A percentile compares a stretch with the other conserved stretches of the same genome.
Evolutionary conservation across 2,797 vertebrate species (phyloP).

Genomic region (Liasis olivaceus): DNA sequence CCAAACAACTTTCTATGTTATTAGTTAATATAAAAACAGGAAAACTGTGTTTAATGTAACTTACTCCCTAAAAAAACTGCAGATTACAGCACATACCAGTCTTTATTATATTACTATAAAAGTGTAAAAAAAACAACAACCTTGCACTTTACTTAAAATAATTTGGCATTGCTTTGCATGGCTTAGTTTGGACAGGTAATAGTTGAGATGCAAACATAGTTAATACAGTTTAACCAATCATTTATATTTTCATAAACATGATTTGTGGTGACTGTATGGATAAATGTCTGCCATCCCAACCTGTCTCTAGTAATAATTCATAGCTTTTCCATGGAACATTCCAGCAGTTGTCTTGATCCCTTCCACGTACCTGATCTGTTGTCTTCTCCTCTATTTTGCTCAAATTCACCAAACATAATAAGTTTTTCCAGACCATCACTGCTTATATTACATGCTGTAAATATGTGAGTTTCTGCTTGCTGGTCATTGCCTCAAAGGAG

Average conservation of each 20-base stretch:
- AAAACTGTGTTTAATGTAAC: slow-evolving; percentile 33
- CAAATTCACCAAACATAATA: not conserved
- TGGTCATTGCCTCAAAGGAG: not conserved
- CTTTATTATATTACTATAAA: not conserved
- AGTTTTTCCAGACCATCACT: not conserved
- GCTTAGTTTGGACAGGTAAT: slow-evolving; percentile 15
- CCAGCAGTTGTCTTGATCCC: not conserved
- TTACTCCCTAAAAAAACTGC: not conserved
- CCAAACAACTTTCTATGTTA: slow-evolving; percentile 11
- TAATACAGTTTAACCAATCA: not conserved
- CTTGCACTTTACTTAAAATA: slow-evolving; percentile 11
- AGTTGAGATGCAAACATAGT: not conserved
- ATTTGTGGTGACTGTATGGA: not conserved
- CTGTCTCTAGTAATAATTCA: not conserved
- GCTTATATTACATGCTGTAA: not conserved
- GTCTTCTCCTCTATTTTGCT: not conserved
- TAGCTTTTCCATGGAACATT: not conserved
- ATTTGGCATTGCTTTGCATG: slow-evolving; percentile 11
- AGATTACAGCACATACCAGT: slow-evolving; percentile 28
- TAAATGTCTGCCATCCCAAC: not conserved
- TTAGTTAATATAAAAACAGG: slow-evolving; percentile 23
- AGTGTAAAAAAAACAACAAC: not conserved
- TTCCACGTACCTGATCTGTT: not conserved
- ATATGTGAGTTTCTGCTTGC: not conserved
- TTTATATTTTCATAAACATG: not conserved